A percentile compares a stretch with the other conserved stretches of the same genome.
phyloP scores from a whole-genome alignment of 2,113 vertebrate genomes.

The Piaya cayana region DNA sequence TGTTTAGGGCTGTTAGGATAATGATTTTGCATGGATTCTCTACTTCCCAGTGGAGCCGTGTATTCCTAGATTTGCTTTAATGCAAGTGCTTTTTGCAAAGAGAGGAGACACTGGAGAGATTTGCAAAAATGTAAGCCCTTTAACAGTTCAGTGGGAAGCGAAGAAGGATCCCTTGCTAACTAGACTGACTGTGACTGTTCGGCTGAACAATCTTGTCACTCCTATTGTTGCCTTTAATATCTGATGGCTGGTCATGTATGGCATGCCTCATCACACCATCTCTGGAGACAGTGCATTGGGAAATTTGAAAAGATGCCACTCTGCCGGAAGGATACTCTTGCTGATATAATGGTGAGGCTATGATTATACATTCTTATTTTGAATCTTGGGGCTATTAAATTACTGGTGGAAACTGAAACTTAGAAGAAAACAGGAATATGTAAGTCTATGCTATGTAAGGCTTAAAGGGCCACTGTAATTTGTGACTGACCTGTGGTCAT shows the following conservation, averaged over 20 bases:
- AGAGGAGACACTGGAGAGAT: neutral
- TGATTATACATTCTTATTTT: neutral
- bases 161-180: slow-evolving; percentile 29
- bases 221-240: neutral
- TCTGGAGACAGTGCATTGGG: neutral
- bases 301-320: neutral
- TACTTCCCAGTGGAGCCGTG: neutral
- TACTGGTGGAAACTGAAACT: rapidly evolving
- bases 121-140: neutral
- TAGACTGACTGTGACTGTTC: neutral
- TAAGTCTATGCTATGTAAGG: rapidly evolving
- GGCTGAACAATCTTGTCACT: slow-evolving; percentile 12
- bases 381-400: neutral
- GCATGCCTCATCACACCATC: slow-evolving; percentile 10
- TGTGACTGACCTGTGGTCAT: neutral
- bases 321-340: neutral
- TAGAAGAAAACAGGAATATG: neutral
- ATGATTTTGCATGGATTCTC: slow-evolving; percentile 9
- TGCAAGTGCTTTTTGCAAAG: slow-evolving; percentile 16
- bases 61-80: slow-evolving; percentile 33
- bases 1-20: slow-evolving; percentile 32
- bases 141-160: neutral
- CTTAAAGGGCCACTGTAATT: neutral
- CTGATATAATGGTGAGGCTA: neutral
- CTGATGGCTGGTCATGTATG: neutral